Conservation (phyloP, 2,888 invertebrate species). For the Trachelus troglodyta region DNA sequence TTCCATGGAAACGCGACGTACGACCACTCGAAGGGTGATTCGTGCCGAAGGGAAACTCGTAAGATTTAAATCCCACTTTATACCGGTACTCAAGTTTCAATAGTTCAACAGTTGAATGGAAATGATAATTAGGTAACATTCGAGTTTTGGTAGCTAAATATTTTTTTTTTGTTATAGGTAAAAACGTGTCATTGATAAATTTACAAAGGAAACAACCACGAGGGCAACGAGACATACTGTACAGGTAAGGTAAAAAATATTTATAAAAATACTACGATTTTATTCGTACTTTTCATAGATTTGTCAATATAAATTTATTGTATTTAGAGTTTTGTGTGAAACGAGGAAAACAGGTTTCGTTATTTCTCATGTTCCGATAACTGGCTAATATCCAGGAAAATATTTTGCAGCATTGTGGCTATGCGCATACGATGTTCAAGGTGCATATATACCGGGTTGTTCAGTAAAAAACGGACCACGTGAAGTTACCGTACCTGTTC, state of each 20-base stretch:
- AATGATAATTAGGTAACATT: not conserved
- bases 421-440: no score
- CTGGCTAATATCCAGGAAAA: conserved; percentile 1
- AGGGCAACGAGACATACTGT: not conserved
- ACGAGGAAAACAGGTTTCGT: not conserved
- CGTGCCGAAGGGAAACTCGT: not conserved
- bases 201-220: not conserved
- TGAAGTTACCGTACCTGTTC: no score
- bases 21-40: not conserved
- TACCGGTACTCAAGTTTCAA: not conserved
- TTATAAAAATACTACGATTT: not conserved
- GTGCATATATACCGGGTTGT: no score
- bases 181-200: not conserved
- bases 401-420: not conserved
- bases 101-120: not conserved
- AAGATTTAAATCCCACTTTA: not conserved
- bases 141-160: not conserved
- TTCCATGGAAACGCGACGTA: not conserved
- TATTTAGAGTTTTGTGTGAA: no score
- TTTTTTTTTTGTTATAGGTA: not conserved
- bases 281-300: no score
- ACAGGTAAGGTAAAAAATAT: not conserved
- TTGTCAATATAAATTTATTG: no score
- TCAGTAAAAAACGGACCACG: no score
- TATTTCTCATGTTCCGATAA: not conserved